phyloP scores from a whole-genome alignment of 2,888 invertebrate genomes.

The Napeogenes inachia region DNA sequence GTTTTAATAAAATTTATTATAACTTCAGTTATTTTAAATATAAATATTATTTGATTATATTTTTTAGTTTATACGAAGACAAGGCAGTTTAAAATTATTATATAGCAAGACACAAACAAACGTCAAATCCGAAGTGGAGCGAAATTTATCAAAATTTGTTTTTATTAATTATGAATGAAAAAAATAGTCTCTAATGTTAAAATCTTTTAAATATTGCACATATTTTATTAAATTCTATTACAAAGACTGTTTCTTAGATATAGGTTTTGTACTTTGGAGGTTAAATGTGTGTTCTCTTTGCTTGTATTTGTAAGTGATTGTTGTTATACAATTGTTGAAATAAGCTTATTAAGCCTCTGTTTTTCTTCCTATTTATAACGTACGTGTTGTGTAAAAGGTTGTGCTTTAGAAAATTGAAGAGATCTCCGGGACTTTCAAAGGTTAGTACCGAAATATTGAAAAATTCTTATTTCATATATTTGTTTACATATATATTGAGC shows the following conservation, averaged over 20 bases:
- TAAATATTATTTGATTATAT: too few relatives aligned
- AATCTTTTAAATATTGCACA: constrained; percentile 19
- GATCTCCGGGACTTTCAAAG: constrained; percentile 55
- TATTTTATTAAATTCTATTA: constrained; percentile 34
- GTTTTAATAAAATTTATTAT: too few relatives aligned
- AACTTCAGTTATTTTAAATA: not conserved
- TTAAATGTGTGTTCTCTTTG: constrained; percentile 20
- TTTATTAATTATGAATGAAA: constrained; percentile 67
- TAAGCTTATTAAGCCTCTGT: constrained; percentile 26
- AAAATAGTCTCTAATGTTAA: constrained; percentile 40
- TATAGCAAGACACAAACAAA: constrained; percentile 44
- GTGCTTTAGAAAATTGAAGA: constrained; percentile 60
- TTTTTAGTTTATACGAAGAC: too few relatives aligned
- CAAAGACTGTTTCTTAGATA: constrained; percentile 31
- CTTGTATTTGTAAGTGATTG: constrained; percentile 7
- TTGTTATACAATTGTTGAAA: constrained; percentile 14
- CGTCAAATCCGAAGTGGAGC: constrained; percentile 66
- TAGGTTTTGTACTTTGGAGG: constrained; percentile 28
- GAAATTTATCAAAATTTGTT: constrained; percentile 57
- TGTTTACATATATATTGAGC: too few relatives aligned
- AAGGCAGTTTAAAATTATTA: not conserved
- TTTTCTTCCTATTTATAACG: constrained; percentile 37
- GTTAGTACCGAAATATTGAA: constrained; percentile 32
- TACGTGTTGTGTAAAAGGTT: constrained; percentile 52
- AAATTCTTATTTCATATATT: too few relatives aligned